Evolutionary conservation across 2,113 vertebrate species (phyloP).

Genomic region (Ceyx melanurus): DNA sequence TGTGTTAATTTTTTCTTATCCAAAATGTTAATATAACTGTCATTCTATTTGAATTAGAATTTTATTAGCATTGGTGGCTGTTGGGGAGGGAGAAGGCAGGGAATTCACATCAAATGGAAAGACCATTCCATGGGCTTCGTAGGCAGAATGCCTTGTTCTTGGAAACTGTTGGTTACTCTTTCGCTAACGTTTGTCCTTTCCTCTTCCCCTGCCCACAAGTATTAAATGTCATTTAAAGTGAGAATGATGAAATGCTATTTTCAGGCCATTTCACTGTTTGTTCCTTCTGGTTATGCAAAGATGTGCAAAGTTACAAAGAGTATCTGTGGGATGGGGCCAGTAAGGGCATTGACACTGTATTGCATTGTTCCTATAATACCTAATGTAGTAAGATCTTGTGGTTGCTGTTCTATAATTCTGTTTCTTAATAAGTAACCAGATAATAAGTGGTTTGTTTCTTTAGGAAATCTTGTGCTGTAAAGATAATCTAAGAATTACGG

Average conservation of each 20-base stretch:
- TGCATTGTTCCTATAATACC: neutral
- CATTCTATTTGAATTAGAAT: neutral
- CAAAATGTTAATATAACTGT: neutral
- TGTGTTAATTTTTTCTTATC: neutral
- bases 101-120: neutral
- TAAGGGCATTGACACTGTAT: neutral
- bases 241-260: neutral
- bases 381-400: neutral
- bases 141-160: neutral
- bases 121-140: fast-evolving
- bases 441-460: neutral
- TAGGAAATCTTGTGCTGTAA: neutral
- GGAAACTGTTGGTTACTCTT: neutral
- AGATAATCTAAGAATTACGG: neutral
- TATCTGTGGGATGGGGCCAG: neutral
- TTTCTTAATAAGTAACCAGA: slow-evolving; percentile 5
- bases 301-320: neutral
- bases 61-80: fast-evolving
- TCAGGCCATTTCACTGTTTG: fast-evolving
- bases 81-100: neutral
- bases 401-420: slow-evolving; percentile 3
- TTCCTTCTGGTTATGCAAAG: neutral
- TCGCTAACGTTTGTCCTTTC: neutral
- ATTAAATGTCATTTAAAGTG: neutral
- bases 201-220: neutral